These are phyloP conservation scores for Temnothorax longispinosus DNA, from an alignment of 1,140 invertebrate species.

Conservation along the genomic window DNA sequence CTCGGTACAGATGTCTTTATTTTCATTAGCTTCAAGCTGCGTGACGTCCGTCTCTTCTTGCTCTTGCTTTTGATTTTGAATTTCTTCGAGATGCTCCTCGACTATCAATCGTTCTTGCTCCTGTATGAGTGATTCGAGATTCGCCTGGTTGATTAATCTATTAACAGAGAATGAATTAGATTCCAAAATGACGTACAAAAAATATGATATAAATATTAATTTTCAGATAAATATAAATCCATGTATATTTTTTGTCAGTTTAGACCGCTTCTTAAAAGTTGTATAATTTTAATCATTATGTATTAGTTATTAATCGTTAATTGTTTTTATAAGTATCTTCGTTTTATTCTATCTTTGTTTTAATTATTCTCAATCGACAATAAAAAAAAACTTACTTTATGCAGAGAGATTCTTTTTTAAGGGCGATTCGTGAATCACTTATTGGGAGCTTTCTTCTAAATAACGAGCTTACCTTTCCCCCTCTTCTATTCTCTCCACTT, in stretches of 20 bases:
- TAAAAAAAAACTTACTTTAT: background rate
- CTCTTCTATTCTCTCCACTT: slow-evolving; percentile 74
- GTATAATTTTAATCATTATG: background rate
- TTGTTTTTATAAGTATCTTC: background rate
- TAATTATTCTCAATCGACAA: background rate
- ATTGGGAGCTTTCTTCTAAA: background rate
- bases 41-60: slow-evolving; percentile 74
- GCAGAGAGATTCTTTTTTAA: background rate
- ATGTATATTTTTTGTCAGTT: background rate
- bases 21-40: slow-evolving; percentile 42
- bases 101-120: slow-evolving; percentile 74
- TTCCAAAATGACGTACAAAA: background rate
- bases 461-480: slow-evolving; percentile 73
- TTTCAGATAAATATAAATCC: background rate
- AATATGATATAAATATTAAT: slow-evolving; percentile 6
- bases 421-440: background rate
- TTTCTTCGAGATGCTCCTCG: slow-evolving; percentile 75
- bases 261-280: background rate
- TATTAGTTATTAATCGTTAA: background rate
- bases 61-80: slow-evolving; percentile 75
- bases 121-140: slow-evolving; percentile 70
- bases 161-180: background rate
- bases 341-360: background rate
- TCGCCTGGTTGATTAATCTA: slow-evolving; percentile 64
- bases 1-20: slow-evolving; percentile 61